Base-by-base conservation (phyloP, 64 coral and sea anemone species). In the Montipora sp. region DNA sequence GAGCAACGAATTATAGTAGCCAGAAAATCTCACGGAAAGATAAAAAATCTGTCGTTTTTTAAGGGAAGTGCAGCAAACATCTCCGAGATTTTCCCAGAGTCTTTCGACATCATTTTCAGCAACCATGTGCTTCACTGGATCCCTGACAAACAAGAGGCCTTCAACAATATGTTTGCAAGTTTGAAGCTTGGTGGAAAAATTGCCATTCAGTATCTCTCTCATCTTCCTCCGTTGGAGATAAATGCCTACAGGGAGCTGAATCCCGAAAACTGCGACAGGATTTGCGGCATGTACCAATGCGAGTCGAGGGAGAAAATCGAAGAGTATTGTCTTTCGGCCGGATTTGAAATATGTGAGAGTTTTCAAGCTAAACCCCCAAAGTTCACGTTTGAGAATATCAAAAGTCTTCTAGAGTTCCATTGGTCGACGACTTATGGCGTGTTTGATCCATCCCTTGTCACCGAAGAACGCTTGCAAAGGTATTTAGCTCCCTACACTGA, bases 61-160 rank as follows among this genome's bases (percentile, higher is more conserved):
- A 46, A 88, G 75, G 86, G 86, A 51, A 88, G 48, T 51, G 50
- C 44, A 23, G 15, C 12, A 18, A 53, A 59, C 18, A 76, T 88
- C 11, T 71, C 86, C n/a, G 67, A n/a, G 23, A 75, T 63, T 63
- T 88, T 63, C 69, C 43, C 10, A 13, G 63, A 75, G 44, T 75
- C 21, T 5, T 88, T 51, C 67, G 69, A 88, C 72, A 15, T 55
- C 19, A 70, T 88, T 44, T 88, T 88, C 47, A 75, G 69, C 13
- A 88, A 88, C 27, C 51, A 51, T 88, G 85, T 23, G 16, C 67
- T 88, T 1, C 85, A 88, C 72, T 88, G 70, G 85, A 88, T 88
- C 11, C 65, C 85, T 21, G 22, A 88, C 67, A 75, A 75, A 51
- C n/a, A 48, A 5, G 7, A 88, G 8, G 70, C 51, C 23, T 88